Base-by-base conservation (phyloP, 1,140 invertebrate species). In the Drosophila fuyamai region DNA sequence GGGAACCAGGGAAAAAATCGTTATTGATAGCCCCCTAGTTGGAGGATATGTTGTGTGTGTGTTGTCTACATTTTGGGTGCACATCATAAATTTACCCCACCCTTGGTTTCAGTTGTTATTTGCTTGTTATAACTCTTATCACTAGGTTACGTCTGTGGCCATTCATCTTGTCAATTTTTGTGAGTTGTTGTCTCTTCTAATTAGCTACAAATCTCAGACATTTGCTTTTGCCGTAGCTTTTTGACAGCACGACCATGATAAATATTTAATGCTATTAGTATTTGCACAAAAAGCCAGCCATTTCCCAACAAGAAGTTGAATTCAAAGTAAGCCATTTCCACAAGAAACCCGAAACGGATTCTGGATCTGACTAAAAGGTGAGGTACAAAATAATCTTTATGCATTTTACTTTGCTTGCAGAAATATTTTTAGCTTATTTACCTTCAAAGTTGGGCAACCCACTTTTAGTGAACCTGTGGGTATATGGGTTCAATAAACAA, bases 201-300 rank as follows among this genome's bases (percentile, higher is more conserved):
- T 86, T 88, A 86, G 79, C 72, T 66, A 60, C 29, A 76, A 77
- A 80, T 56, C 59, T 38, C 62, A 47, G 41, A 10, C 38, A 13
- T 56, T 54, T 46, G 13, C 44, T 54, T 14, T 55, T 38, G 1
- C 32, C 13, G 13, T 62, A 40, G 23, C 14, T 40, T 23, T 56
- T 51, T 63, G 62, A 73, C 66, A 85, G 67, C 77, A 50, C 59
- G 3, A 48, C 56, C 61, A 65, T 67, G 83, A 65, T 74, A 79
- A 88, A 86, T 73, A 82, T 79, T 88, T 88, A 86, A 86, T 82
- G 79, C 55, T 72, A 63, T 81, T 54, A 57, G 38, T 50, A 46
- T 40, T 58, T 56, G 41, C 77, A 72, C 50, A 84, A 84, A 68
- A 54, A 53, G 36, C 44, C 50, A 72, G 62, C 44, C 38, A 48